Conservation (phyloP, 2,113 vertebrate species). For the Rafetus swinhoei region DNA sequence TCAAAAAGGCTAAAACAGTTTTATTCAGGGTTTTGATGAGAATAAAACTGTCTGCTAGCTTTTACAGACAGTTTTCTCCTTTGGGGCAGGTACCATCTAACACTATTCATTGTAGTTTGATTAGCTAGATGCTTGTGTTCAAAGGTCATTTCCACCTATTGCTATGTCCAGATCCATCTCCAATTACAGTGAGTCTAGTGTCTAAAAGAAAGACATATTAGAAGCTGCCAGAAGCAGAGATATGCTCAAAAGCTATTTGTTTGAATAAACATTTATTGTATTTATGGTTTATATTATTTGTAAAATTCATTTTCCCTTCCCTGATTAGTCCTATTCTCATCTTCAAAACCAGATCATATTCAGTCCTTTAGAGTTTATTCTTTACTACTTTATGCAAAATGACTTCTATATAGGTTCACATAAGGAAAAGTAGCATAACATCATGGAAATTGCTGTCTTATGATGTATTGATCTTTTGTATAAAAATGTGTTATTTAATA, state of each 20-base stretch:
- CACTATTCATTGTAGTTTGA: background rate
- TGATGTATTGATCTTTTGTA: background rate
- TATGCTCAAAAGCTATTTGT: background rate
- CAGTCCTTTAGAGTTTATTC: background rate
- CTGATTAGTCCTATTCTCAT: background rate
- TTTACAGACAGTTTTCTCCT: background rate
- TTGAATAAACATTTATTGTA: background rate
- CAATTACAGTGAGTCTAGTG: background rate
- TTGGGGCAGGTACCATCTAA: background rate
- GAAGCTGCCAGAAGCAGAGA: background rate
- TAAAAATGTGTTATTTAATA: background rate
- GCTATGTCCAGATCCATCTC: background rate
- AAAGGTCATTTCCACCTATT: background rate
- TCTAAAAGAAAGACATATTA: background rate
- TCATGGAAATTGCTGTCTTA: background rate
- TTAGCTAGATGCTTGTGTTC: fast-evolving
- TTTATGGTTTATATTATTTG: background rate
- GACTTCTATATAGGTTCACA: background rate
- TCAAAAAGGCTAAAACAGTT: background rate
- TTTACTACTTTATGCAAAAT: background rate
- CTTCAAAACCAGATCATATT: background rate
- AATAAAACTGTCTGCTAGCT: background rate
- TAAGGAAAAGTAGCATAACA: background rate
- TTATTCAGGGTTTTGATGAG: background rate
- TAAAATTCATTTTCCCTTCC: background rate